Conservation (phyloP, 1,140 invertebrate species). For the Zaprionus nigranus region DNA sequence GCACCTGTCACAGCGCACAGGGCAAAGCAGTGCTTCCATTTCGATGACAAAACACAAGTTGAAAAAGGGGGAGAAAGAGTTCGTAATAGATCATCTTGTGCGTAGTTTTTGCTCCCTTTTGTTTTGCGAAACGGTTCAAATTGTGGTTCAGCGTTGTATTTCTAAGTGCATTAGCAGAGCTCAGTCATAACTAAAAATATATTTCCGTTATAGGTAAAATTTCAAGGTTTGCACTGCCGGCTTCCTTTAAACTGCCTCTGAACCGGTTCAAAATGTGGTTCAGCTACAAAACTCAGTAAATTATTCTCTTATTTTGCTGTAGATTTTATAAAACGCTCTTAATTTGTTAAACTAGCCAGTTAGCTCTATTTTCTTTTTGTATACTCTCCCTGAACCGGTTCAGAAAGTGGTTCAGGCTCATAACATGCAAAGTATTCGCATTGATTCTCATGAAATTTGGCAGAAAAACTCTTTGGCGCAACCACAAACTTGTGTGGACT, state of each 20-base stretch:
- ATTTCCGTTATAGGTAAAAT: too few relatives aligned
- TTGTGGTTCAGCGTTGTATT: background rate
- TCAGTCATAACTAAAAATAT: too few relatives aligned
- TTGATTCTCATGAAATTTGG: background rate
- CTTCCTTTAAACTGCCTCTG: background rate
- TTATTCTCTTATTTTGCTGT: background rate
- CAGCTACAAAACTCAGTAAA: background rate
- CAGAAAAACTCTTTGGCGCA: background rate
- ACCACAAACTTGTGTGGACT: background rate
- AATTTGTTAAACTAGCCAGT: too few relatives aligned
- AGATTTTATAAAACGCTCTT: background rate
- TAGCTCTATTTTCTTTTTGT: background rate
- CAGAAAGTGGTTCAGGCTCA: background rate
- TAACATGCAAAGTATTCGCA: background rate
- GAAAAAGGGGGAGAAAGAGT: background rate
- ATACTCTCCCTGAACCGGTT: background rate
- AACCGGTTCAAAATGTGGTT: background rate
- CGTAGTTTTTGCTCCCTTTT: background rate
- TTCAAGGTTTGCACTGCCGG: background rate
- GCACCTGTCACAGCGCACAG: slow-evolving; percentile 24
- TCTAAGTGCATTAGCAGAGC: background rate
- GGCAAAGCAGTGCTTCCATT: slow-evolving; percentile 2
- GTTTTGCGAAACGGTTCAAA: background rate
- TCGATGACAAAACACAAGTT: slow-evolving; percentile 17
- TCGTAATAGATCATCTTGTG: slow-evolving; percentile 9